phyloP scores from a whole-genome alignment of 2,113 vertebrate species.

The Calonectris borealis region DNA sequence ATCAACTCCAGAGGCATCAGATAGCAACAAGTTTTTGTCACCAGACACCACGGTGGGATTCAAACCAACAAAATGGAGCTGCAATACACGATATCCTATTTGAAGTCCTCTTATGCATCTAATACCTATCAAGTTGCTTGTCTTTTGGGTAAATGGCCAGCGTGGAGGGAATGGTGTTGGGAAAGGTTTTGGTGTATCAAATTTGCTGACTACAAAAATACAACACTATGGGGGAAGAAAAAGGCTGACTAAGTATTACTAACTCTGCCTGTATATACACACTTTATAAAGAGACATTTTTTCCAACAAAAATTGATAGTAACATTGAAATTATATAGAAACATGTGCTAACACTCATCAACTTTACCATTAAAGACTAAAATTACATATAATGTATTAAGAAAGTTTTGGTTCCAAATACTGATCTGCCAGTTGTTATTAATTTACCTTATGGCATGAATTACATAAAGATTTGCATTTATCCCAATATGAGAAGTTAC shows the following conservation, averaged over 20 bases:
- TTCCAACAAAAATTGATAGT: not conserved
- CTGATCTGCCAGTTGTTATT: not conserved
- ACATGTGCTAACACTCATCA: not conserved
- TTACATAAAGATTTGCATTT: not conserved
- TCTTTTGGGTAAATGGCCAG: not conserved
- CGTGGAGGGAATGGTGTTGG: not conserved
- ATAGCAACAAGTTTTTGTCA: not conserved
- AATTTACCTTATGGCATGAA: not conserved
- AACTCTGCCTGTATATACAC: not conserved
- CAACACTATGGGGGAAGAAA: not conserved
- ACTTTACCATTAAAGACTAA: not conserved
- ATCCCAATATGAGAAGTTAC: not conserved
- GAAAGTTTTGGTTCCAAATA: not conserved
- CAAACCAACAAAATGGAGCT: not conserved
- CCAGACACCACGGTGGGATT: not conserved
- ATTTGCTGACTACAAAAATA: not conserved
- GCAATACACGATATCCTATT: accelerated
- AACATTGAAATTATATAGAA: not conserved
- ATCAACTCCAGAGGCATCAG: not conserved
- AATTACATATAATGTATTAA: not conserved
- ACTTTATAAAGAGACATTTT: not conserved
- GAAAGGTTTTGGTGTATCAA: not conserved
- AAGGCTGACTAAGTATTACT: not conserved
- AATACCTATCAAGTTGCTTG: not conserved
- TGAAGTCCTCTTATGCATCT: not conserved